Conservation (phyloP, 2,113 vertebrate genomes). For the Orycteropus afer region DNA sequence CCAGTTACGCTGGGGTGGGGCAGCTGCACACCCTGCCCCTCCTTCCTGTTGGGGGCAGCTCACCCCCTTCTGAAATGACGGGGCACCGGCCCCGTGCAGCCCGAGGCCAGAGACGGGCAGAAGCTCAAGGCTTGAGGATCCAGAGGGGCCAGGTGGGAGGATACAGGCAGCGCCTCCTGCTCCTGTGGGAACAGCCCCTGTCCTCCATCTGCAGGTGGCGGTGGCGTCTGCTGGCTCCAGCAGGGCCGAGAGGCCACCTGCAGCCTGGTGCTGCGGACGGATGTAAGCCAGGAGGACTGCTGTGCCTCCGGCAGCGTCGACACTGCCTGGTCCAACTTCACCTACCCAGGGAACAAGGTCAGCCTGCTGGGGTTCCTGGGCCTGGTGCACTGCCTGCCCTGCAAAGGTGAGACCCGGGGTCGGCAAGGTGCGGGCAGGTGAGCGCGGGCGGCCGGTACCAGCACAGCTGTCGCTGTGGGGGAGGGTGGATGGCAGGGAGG, state of each 20-base stretch:
- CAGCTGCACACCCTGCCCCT: background rate
- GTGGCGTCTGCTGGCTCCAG: slow-evolving; percentile 97
- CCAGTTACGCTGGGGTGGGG: background rate
- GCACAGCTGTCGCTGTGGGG: no score
- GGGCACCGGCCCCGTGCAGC: background rate
- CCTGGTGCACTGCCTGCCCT: slow-evolving; percentile 94
- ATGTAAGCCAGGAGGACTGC: slow-evolving; percentile 94
- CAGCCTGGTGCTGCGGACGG: slow-evolving; percentile 93
- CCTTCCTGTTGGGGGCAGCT: background rate
- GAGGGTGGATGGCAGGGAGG: no score
- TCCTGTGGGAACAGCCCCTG: background rate
- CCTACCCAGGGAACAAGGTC: slow-evolving; percentile 95
- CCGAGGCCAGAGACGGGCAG: background rate
- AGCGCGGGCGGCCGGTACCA: fast-evolving
- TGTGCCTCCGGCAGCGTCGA: slow-evolving; percentile 92
- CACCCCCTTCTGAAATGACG: background rate
- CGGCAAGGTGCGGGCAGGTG: fast-evolving
- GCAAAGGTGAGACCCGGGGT: slow-evolving; percentile 92
- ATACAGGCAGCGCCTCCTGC: background rate
- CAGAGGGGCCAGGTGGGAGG: background rate
- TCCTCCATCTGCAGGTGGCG: slow-evolving; percentile 88
- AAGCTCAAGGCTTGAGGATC: background rate
- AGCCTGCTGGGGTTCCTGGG: slow-evolving; percentile 95
- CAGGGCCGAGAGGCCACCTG: slow-evolving; percentile 93
- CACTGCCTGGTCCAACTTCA: slow-evolving; percentile 96